phyloP scores from a whole-genome alignment of 2,888 invertebrate genomes.

The Nomada fabriciana region DNA sequence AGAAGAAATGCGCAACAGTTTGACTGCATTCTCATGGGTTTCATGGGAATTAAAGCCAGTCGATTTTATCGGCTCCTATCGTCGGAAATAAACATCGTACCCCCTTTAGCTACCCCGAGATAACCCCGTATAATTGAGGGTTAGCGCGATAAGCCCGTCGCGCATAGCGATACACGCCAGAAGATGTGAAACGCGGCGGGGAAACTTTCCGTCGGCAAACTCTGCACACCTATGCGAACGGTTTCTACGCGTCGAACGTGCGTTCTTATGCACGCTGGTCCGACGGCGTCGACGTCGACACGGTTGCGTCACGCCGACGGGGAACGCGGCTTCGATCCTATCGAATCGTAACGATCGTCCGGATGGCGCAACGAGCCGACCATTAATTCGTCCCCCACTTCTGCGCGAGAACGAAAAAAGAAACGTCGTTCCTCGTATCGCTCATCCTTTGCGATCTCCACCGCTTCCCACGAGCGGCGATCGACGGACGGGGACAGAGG shows the following conservation, averaged over 20 bases:
- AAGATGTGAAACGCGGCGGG: constrained; percentile 62
- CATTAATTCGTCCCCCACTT: constrained; percentile 34
- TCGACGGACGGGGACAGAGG: background rate
- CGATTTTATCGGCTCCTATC: constrained; percentile 76
- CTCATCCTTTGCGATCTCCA: constrained; percentile 32
- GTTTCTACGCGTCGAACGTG: background rate
- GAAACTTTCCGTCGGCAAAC: constrained; percentile 30
- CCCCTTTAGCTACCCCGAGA: constrained; percentile 74
- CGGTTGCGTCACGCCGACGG: constrained; percentile 44
- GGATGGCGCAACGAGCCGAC: constrained; percentile 44
- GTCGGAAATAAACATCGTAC: constrained; percentile 76
- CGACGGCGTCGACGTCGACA: background rate
- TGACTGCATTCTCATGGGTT: constrained; percentile 55
- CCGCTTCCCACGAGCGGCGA: constrained; percentile 59
- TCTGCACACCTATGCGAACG: constrained; percentile 19
- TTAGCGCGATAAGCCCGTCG: constrained; percentile 73
- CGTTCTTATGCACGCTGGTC: background rate
- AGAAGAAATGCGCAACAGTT: constrained; percentile 22
- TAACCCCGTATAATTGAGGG: constrained; percentile 78
- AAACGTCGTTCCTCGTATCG: constrained; percentile 32
- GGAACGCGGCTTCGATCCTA: constrained; percentile 25
- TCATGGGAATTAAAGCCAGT: constrained; percentile 75
- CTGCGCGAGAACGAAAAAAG: constrained; percentile 10
- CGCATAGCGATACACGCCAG: constrained; percentile 68
- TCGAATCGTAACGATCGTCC: constrained; percentile 56